phyloP scores from a whole-genome alignment of 2,888 invertebrate species.

The Oscheius myriophilus region DNA sequence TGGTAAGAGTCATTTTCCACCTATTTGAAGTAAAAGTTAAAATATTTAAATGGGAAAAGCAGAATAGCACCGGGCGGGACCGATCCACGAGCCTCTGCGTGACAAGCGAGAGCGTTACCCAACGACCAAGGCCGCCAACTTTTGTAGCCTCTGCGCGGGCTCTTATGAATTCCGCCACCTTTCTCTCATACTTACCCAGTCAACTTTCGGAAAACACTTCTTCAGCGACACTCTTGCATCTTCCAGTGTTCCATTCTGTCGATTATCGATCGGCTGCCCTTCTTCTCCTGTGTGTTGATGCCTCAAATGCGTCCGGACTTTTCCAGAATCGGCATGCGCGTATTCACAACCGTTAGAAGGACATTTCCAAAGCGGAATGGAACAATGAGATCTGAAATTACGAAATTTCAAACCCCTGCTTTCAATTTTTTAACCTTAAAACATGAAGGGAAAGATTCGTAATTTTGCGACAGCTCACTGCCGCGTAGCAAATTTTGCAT shows the following conservation, averaged over 20 bases:
- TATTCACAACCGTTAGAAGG: conserved; percentile 16
- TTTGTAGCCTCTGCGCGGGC: too few species aligned
- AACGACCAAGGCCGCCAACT: too few species aligned
- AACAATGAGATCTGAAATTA: conserved; percentile 22
- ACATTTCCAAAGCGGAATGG: conserved; percentile 28
- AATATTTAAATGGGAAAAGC: too few species aligned
- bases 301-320: conserved; percentile 26
- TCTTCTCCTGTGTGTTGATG: conserved; percentile 30
- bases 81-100: too few species aligned
- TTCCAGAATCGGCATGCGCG: conserved; percentile 28
- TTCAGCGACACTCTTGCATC: conserved; percentile 10
- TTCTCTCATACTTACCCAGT: conserved; percentile 30
- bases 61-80: too few species aligned
- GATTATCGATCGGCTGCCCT: conserved; percentile 18
- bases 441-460: conserved; percentile 28
- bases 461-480: conserved; percentile 34
- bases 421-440: not conserved
- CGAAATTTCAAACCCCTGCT: too few species aligned
- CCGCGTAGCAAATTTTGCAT: conserved; percentile 25
- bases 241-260: conserved; percentile 8
- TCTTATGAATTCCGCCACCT: too few species aligned
- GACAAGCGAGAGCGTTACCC: too few species aligned
- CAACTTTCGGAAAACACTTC: conserved; percentile 27
- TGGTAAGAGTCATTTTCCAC: too few species aligned
- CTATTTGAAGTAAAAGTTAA: too few species aligned